phyloP scores from a whole-genome alignment of 2,797 vertebrate species.

The Melanogrammus aeglefinus region DNA sequence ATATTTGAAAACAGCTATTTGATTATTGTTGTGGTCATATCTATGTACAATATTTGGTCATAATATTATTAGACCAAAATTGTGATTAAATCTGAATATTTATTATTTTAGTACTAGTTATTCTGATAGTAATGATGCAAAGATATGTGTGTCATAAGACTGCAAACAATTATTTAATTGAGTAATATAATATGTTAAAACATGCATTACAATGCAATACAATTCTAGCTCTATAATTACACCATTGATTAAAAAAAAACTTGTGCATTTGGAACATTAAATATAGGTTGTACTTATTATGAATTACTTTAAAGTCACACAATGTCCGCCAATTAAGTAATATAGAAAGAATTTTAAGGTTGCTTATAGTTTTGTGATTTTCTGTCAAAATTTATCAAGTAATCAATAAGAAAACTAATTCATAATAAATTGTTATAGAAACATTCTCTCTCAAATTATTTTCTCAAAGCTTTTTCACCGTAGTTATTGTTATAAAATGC shows the following conservation, averaged over 20 bases:
- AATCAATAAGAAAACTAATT: not conserved
- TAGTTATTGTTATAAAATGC: not conserved
- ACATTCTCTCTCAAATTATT: not conserved
- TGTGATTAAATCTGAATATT: too few relatives aligned
- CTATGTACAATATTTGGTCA: not conserved
- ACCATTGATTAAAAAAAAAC: not conserved
- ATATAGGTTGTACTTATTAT: not conserved
- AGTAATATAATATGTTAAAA: not conserved
- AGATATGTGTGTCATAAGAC: too few relatives aligned
- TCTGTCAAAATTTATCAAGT: not conserved
- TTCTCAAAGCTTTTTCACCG: not conserved
- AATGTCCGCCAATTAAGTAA: not conserved
- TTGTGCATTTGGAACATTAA: not conserved
- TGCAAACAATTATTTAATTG: not conserved
- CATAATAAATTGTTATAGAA: not conserved
- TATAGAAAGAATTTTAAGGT: not conserved
- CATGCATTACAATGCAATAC: not conserved
- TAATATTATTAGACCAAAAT: not conserved
- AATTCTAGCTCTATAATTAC: not conserved
- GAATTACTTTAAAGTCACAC: not conserved
- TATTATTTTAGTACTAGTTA: too few relatives aligned
- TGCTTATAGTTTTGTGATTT: not conserved
- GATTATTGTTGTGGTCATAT: not conserved
- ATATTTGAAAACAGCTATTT: not conserved
- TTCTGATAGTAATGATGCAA: too few relatives aligned